A percentile compares a stretch with the other conserved stretches of the same genome.
These are phyloP conservation scores for Zoroaster sp. DNA, from an alignment of 53 echinoderm and acorn worm genomes.

Conservation along the genomic window DNA sequence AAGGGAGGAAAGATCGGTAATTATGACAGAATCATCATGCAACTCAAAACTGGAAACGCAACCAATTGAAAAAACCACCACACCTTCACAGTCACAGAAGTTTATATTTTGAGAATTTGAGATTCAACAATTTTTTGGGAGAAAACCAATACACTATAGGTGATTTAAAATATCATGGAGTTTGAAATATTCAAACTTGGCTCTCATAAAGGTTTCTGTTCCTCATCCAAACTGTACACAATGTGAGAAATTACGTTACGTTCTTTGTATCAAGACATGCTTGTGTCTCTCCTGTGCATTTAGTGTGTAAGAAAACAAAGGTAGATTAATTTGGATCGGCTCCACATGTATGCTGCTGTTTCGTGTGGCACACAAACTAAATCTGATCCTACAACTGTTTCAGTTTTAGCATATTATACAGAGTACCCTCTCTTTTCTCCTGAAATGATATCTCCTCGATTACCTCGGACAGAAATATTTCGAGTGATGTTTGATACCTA, in stretches of 20 bases:
- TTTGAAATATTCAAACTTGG: too few relatives aligned
- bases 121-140: too few relatives aligned
- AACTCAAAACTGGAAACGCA: background rate
- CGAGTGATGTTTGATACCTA: too few relatives aligned
- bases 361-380: constrained; percentile 39
- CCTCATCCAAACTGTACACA: too few relatives aligned
- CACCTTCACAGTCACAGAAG: background rate
- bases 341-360: constrained; percentile 35
- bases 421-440: too few relatives aligned
- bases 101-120: too few relatives aligned
- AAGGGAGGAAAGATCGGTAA: constrained; percentile 99
- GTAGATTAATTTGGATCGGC: constrained; percentile 28
- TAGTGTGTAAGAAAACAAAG: constrained; percentile 52
- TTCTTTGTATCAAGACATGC: constrained; percentile 48
- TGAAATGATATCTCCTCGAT: too few relatives aligned
- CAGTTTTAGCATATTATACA: too few relatives aligned
- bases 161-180: too few relatives aligned
- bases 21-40: background rate
- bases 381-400: constrained; percentile 20
- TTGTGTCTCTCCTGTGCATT: constrained; percentile 19
- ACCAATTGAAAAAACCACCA: background rate
- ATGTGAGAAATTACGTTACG: too few relatives aligned
- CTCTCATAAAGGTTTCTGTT: background rate
- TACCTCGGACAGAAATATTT: too few relatives aligned
- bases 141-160: too few relatives aligned